Percentiles rank a stretch among this genome's conserved stretches.
These are phyloP conservation scores for Caranx ignobilis DNA, from an alignment of 2,113 vertebrate species.

Conservation along the genomic window DNA sequence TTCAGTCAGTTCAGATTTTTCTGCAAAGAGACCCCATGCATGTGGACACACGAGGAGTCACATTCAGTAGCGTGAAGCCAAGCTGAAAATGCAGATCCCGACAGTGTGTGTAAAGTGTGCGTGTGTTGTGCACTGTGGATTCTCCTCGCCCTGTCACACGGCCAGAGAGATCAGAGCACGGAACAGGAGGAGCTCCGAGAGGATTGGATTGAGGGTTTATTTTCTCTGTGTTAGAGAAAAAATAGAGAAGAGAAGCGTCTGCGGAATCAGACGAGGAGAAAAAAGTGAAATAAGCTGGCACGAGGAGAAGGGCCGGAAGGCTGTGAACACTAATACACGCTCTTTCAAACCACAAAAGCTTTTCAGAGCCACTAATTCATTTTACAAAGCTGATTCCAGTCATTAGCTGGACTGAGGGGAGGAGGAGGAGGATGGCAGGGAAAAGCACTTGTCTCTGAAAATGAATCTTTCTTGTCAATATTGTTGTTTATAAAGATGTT, in stretches of 20 bases:
- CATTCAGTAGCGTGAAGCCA: not conserved
- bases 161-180: constrained; percentile 7
- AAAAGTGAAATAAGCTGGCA: constrained; percentile 23
- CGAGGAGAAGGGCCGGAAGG: constrained; percentile 59
- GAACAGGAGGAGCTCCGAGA: constrained; percentile 1
- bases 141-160: not conserved
- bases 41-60: not conserved
- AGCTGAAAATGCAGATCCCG: constrained; percentile 7
- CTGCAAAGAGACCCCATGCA: too few relatives aligned
- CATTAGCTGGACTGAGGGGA: constrained; percentile 57
- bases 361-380: constrained; percentile 76
- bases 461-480: constrained; percentile 29
- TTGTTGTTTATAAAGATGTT: constrained; percentile 18
- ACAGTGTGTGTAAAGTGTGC: not conserved
- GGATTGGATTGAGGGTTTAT: not conserved
- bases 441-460: constrained; percentile 38
- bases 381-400: constrained; percentile 76
- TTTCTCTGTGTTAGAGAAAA: not conserved
- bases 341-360: constrained; percentile 80
- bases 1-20: not conserved
- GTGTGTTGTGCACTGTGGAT: not conserved
- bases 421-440: constrained; percentile 23
- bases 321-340: constrained; percentile 46
- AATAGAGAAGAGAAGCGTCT: constrained; percentile 3
- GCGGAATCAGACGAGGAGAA: constrained; percentile 8